These are phyloP conservation scores for Gorsachius goisagi DNA, from an alignment of 2,113 vertebrate genomes.

Conservation along the genomic window DNA sequence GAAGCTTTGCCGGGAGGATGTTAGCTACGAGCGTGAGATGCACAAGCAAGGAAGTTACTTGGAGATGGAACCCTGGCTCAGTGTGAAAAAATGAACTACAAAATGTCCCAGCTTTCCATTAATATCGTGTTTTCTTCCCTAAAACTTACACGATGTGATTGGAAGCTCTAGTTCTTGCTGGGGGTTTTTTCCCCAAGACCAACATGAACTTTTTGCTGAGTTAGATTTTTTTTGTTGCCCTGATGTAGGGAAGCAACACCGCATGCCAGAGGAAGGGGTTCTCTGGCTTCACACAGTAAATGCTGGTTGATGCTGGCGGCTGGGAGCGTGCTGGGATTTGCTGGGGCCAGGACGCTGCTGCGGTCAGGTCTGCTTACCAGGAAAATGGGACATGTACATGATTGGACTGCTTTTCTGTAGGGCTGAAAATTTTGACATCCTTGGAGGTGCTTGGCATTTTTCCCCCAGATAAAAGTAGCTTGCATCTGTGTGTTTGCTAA, in stretches of 20 bases:
- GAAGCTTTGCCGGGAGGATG: neutral
- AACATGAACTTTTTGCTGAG: neutral
- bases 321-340: neutral
- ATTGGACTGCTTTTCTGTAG: neutral
- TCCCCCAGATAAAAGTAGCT: neutral
- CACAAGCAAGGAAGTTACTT: neutral
- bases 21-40: neutral
- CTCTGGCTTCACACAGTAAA: neutral
- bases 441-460: neutral
- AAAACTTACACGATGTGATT: neutral
- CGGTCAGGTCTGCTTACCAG: neutral
- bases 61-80: neutral
- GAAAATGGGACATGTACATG: fast-evolving
- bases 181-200: neutral
- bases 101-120: neutral
- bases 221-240: neutral
- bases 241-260: neutral
- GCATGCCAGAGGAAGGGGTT: neutral
- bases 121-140: neutral
- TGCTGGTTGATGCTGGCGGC: neutral
- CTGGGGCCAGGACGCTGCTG: neutral
- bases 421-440: neutral
- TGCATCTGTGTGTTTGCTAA: neutral
- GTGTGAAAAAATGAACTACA: neutral
- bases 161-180: neutral